Conservation (phyloP, 2,888 invertebrate genomes). For the Euplagia quadripunctaria region DNA sequence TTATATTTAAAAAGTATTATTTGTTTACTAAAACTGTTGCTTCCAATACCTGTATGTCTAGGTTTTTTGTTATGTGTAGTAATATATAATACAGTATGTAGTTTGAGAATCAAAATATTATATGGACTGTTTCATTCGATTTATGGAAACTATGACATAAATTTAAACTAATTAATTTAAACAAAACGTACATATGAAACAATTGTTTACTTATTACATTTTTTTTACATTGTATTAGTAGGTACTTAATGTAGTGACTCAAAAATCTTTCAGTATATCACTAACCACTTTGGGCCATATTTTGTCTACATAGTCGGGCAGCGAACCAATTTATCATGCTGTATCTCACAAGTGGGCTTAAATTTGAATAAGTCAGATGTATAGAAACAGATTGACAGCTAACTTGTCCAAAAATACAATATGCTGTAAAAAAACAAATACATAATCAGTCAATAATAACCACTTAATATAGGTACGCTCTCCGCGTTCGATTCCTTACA, state of each 20-base stretch:
- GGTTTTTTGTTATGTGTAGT: background rate
- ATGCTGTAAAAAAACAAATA: background rate
- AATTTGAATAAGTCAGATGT: accelerated
- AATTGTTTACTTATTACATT: too few relatives aligned
- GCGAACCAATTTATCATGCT: background rate
- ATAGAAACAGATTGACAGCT: background rate
- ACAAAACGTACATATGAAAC: too few relatives aligned
- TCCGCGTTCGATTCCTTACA: background rate
- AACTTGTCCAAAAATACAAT: background rate
- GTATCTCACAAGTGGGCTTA: background rate
- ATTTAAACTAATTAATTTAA: too few relatives aligned
- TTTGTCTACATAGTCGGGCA: background rate
- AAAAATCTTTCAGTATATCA: background rate
- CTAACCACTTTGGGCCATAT: too few relatives aligned
- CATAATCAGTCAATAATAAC: too few relatives aligned
- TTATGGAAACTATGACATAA: too few relatives aligned
- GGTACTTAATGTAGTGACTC: background rate
- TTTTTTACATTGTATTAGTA: too few relatives aligned
- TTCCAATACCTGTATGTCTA: background rate
- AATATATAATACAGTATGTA: background rate
- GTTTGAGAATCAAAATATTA: background rate
- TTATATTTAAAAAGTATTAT: conserved; percentile 17
- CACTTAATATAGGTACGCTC: background rate
- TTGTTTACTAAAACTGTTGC: background rate
- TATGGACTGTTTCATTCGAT: too few relatives aligned